These are phyloP conservation scores for Dione vanillae DNA, from an alignment of 2,888 invertebrate genomes.

Conservation along the genomic window DNA sequence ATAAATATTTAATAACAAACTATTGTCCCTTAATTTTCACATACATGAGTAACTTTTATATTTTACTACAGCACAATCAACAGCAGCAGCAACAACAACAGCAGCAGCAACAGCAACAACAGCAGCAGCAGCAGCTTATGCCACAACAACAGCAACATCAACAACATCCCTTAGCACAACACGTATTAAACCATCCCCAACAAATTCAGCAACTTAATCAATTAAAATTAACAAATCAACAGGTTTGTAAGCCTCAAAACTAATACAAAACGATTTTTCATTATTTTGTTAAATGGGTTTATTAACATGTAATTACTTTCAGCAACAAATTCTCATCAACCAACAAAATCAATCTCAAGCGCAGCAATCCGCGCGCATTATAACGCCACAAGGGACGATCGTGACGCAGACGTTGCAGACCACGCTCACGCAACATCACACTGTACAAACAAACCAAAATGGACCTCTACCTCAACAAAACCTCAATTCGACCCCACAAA, in stretches of 20 bases:
- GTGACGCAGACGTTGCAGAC: constrained; percentile 67
- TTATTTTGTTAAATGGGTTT: background rate
- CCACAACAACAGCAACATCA: constrained; percentile 56
- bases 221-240: constrained; percentile 70
- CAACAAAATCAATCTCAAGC: constrained; percentile 63
- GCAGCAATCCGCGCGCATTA: constrained; percentile 64
- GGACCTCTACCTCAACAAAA: constrained; percentile 66
- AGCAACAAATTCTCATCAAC: constrained; percentile 66
- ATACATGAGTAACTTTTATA: background rate
- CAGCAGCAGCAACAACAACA: constrained; percentile 42
- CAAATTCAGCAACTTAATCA: constrained; percentile 62
- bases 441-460: constrained; percentile 60
- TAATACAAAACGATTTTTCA: background rate
- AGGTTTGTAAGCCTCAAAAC: constrained; percentile 50
- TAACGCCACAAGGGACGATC: constrained; percentile 77
- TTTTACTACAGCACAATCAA: constrained; percentile 56
- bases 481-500: constrained; percentile 61
- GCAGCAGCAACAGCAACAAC: constrained; percentile 46
- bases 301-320: constrained; percentile 35
- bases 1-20: no score
- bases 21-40: background rate
- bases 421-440: constrained; percentile 61
- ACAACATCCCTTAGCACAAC: constrained; percentile 67
- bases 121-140: constrained; percentile 54
- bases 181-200: constrained; percentile 65